Percentiles rank a stretch among this genome's conserved stretches.
These are phyloP conservation scores for Drosophila paulistorum DNA, from an alignment of 1,140 invertebrate species.

Conservation along the genomic window DNA sequence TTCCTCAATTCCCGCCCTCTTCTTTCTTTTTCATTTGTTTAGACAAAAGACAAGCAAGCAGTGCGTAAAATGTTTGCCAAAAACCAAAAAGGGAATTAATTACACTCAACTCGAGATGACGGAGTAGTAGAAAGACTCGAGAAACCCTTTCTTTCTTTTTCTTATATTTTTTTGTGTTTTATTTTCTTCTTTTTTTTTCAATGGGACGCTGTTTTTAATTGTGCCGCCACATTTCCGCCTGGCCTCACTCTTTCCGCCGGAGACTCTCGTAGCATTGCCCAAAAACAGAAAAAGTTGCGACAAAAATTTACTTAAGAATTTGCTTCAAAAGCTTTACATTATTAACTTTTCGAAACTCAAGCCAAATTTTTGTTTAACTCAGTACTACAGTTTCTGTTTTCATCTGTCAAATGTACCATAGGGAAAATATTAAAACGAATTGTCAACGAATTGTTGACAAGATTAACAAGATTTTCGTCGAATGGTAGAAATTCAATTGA, in stretches of 20 bases:
- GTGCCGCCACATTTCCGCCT: constrained; percentile 51
- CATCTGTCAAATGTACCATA: background rate
- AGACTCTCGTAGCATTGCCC: constrained; percentile 5
- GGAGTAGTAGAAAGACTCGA: constrained; percentile 10
- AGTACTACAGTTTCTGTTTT: background rate
- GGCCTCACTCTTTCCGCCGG: constrained; percentile 30
- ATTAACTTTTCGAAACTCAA: constrained; percentile 43
- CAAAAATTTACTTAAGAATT: constrained; percentile 62
- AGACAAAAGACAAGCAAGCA: constrained; percentile 79
- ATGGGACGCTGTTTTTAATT: constrained; percentile 46
- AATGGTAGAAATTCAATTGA: no score
- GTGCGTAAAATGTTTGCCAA: constrained; percentile 75
- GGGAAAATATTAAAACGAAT: constrained; percentile 1
- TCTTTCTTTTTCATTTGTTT: constrained; percentile 51
- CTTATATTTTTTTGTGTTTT: constrained; percentile 16
- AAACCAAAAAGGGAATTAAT: constrained; percentile 74
- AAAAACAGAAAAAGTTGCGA: constrained; percentile 44
- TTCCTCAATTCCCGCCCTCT: background rate
- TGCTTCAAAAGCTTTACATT: constrained; percentile 28
- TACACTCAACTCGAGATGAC: constrained; percentile 64
- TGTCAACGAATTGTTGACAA: background rate
- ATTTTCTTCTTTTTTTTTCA: background rate
- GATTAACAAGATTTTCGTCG: constrained; percentile 19
- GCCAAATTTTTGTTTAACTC: background rate
- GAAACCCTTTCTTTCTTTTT: constrained; percentile 27